Conservation (phyloP, 2,888 invertebrate species). For the Cephus runcator region DNA sequence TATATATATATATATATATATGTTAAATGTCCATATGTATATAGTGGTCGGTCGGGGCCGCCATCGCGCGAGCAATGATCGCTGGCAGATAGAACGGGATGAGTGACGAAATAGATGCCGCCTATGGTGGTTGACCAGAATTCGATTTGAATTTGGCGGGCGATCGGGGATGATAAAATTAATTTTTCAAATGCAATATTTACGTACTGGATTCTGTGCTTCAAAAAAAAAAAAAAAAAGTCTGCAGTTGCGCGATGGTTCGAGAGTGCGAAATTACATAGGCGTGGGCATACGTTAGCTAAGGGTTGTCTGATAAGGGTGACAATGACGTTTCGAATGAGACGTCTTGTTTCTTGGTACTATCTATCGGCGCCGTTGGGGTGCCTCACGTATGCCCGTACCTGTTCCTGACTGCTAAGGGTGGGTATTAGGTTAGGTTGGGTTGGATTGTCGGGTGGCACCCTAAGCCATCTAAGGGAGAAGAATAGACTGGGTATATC, state of each 20-base stretch:
- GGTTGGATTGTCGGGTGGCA: neutral
- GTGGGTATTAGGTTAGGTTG: neutral
- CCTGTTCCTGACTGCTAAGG: neutral
- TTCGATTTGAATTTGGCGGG: neutral
- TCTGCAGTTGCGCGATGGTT: too few species aligned
- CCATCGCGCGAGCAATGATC: conserved; percentile 44
- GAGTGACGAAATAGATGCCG: neutral
- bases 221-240: too few species aligned
- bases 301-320: neutral
- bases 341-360: neutral
- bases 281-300: too few species aligned
- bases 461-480: neutral
- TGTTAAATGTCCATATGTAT: neutral
- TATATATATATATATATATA: neutral
- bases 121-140: neutral
- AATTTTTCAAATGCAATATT: neutral
- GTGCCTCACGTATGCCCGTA: neutral
- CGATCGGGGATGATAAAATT: neutral
- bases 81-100: conserved; percentile 10
- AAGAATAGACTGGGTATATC: conserved; percentile 24
- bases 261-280: too few species aligned
- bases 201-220: neutral
- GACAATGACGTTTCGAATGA: neutral
- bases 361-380: neutral
- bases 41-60: conserved; percentile 22